phyloP scores from a whole-genome alignment of 2,797 vertebrate genomes.

The Borostomias antarcticus region DNA sequence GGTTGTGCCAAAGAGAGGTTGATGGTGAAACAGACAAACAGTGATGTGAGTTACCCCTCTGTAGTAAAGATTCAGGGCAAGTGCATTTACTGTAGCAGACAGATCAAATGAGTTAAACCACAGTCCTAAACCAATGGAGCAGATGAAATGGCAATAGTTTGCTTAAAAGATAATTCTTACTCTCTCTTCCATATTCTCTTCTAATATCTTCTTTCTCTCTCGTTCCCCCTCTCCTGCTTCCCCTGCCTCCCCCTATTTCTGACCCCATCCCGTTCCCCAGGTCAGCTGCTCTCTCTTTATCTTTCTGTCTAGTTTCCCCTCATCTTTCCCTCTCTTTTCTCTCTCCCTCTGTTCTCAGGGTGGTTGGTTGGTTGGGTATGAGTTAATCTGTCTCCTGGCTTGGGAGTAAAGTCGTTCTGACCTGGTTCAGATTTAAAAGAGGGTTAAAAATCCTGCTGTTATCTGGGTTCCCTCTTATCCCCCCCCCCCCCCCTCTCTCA shows the following conservation, averaged over 20 bases:
- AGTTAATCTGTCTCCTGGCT: not conserved
- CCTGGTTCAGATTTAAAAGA: constrained; percentile 29
- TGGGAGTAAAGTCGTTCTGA: constrained; percentile 7
- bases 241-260: constrained; percentile 18
- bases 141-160: not conserved
- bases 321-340: constrained; percentile 30
- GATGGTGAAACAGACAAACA: too few species aligned
- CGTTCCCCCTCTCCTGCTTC: constrained; percentile 15
- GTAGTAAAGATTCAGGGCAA: too few species aligned
- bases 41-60: too few species aligned
- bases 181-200: too few species aligned
- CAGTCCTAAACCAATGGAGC: not conserved
- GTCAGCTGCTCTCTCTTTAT: constrained; percentile 2
- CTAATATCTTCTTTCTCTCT: constrained; percentile 21
- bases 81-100: too few species aligned
- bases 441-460: constrained; percentile 39
- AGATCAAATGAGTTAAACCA: too few species aligned
- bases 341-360: constrained; percentile 46
- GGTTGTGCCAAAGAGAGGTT: too few species aligned
- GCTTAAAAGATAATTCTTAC: too few species aligned
- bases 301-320: constrained; percentile 19
- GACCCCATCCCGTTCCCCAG: not conserved
- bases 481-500: constrained; percentile 37
- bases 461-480: constrained; percentile 20
- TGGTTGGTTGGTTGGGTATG: not conserved